Base-by-base conservation (phyloP, 2,797 vertebrate genomes). In the Periophthalmus magnuspinnatus region DNA sequence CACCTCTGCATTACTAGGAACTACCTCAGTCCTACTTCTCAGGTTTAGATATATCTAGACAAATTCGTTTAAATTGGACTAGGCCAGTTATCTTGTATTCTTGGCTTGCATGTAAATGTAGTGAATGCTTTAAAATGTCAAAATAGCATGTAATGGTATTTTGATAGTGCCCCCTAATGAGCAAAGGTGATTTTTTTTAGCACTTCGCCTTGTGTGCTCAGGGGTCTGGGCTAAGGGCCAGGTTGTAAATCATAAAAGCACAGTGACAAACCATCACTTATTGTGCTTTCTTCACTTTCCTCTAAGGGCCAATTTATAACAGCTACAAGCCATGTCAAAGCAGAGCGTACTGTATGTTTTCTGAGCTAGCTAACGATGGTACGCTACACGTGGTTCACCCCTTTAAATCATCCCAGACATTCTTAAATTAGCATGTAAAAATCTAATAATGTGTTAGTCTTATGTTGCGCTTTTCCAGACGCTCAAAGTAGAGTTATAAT, bases 261-360 rank as follows among this genome's bases (percentile, higher is more conserved):
- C 80, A 80, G 87, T 88, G 88, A 88, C 84, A 80, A 83, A 88
- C 87, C 83, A 88, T 91, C 84, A 55, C 79, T 93, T 92, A 90
- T 91, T 88, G 88, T 88, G 77, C 75, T 85, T 84, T 75, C 80
- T 77, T 67, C 75, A 68, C 60, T 75, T 82, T 78, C 79, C 84
- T 50, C 48, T 19, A 7, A 50, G 19, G 48, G 48, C 48, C 48
- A 50, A 50, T 50, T 50, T n/a, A 50, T 50, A 50, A n/a, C 19
- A 8, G 48, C 48, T n/a, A 50, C 38, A 50, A 50, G 47, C 47
- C 47, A 19, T 19, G 17, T 50, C 47, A 50, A 16, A 50, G 48
- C 17, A n/a, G 6, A 50, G 19, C 50, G 6, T 50, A n/a, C 48
- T 0, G 19, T n/a, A n/a, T 50, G 7, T 50, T 8, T 50, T 50